Evolutionary conservation across 2,113 vertebrate species (phyloP), one percentile per base, ranked within the genome.

Genomic region (Maccullochella peelii): DNA sequence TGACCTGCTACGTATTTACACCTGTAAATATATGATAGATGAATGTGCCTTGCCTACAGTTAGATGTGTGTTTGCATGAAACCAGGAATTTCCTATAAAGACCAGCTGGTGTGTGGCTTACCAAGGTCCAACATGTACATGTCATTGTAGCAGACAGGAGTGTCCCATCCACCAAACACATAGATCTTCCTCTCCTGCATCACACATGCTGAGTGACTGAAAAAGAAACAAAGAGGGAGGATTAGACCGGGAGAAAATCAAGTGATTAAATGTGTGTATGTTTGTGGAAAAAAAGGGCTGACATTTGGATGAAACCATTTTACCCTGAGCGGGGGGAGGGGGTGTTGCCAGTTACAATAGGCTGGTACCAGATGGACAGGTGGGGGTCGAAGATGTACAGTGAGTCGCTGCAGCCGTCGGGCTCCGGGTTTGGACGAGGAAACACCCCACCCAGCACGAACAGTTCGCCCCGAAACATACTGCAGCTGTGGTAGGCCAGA

Each of bases 301-400:
- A 42, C 3, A 6, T 30, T n/a, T 52, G 44, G 59, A 59, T 61
- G 0, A 12, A 65, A 9, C 25, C 2, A 2, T 71, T 92, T 89
- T 83, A 97, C 96, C 96, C 95, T 69, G 96, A 96, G 70, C 96
- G 95, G 6, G 96, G 93, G 21, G 95, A 89, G 11, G 96, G 96
- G 14, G 77, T 88, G 63, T 94, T 86, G 8, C 96, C 96, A 0
- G 92, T 95, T 67, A 96, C 94, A 14, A 97, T 96, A 33, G 96
- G 96, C 88, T 96, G 94, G 87, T 97, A 97, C 96, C 96, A 97
- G 85, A 97, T 96, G 86, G 95, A 95, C 82, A 96, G 94, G 66
- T 95, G 83, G 15, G 95, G 96, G 75, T 96, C 94, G 50, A 97
- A 97, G 87, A 97, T 96, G 79, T 97, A 96, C 38, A 97, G 90